Evolutionary conservation across 2,888 invertebrate species (phyloP).

Genomic region (Leuctra nigra): DNA sequence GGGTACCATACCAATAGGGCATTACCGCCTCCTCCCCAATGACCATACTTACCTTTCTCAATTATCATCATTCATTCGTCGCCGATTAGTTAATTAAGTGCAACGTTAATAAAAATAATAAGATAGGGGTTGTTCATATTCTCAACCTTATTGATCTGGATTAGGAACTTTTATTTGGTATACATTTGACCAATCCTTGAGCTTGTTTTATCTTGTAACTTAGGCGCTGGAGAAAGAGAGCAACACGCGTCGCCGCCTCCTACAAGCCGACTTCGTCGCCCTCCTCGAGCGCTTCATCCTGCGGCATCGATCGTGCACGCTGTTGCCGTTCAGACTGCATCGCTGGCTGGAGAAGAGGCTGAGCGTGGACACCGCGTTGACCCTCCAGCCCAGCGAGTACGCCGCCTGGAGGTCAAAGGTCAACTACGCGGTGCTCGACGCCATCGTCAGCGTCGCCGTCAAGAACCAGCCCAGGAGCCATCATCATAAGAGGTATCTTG

Average conservation of each 20-base stretch:
- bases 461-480: conserved; percentile 11
- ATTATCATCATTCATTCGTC: too few relatives aligned
- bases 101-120: too few relatives aligned
- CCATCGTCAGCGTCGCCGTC: conserved; percentile 17
- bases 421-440: conserved; percentile 14
- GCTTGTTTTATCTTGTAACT: too few relatives aligned
- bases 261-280: conserved; percentile 39
- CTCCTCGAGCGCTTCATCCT: conserved; percentile 35
- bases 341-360: conserved; percentile 14
- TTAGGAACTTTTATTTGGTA: too few relatives aligned
- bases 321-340: conserved; percentile 7
- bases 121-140: too few relatives aligned
- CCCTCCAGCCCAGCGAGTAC: conserved; percentile 19
- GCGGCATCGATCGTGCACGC: neutral
- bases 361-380: conserved; percentile 17
- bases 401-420: neutral
- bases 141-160: too few relatives aligned
- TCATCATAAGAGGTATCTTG: too few relatives aligned
- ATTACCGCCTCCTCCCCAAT: too few relatives aligned
- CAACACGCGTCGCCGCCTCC: conserved; percentile 37
- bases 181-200: too few relatives aligned
- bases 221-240: conserved; percentile 35
- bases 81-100: too few relatives aligned
- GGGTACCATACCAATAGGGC: too few relatives aligned
- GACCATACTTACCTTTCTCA: too few relatives aligned